A percentile compares a stretch with the other conserved stretches of the same genome.
Evolutionary conservation across 2,888 invertebrate genomes (phyloP).

Genomic region (Thalpophila matura): DNA sequence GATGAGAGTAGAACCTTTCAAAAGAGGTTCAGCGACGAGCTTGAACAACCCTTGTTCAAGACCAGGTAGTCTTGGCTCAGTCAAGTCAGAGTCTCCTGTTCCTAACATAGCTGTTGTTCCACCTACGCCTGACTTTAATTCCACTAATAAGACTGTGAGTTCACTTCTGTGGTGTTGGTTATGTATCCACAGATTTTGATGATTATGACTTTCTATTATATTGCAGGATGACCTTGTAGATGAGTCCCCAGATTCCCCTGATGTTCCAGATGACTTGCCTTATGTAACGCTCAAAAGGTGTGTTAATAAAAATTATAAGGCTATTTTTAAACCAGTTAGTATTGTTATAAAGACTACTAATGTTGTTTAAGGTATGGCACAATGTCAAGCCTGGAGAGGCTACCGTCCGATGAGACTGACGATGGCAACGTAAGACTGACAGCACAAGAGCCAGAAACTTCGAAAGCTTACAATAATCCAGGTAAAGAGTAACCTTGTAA

Average conservation of each 20-base stretch:
- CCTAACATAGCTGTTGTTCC: conserved; percentile 94
- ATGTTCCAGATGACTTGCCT: conserved; percentile 93
- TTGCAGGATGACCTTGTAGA: conserved; percentile 90
- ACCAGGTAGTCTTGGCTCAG: conserved; percentile 85
- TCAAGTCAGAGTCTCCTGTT: conserved; percentile 86
- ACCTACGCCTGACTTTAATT: conserved; percentile 93
- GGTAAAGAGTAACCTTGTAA: conserved; percentile 50
- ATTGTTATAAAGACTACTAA: conserved; percentile 49
- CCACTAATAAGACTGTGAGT: conserved; percentile 87
- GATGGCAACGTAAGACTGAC: conserved; percentile 90
- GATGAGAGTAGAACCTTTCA: conserved; percentile 91
- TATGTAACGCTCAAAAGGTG: conserved; percentile 93
- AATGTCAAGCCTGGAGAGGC: conserved; percentile 93
- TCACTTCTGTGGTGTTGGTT: conserved; percentile 25
- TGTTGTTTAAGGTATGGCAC: conserved; percentile 91
- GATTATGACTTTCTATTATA: conserved; percentile 17
- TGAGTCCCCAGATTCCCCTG: conserved; percentile 93
- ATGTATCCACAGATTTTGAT: conserved; percentile 9
- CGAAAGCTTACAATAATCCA: conserved; percentile 77
- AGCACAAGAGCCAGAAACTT: conserved; percentile 78
- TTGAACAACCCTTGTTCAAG: conserved; percentile 81
- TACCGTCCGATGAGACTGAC: conserved; percentile 92
- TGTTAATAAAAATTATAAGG: conserved; percentile 47
- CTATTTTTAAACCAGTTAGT: conserved; percentile 27
- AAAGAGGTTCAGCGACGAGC: conserved; percentile 72